These are phyloP conservation scores for Anabas testudineus DNA, from an alignment of 2,797 vertebrate species.

Conservation along the genomic window DNA sequence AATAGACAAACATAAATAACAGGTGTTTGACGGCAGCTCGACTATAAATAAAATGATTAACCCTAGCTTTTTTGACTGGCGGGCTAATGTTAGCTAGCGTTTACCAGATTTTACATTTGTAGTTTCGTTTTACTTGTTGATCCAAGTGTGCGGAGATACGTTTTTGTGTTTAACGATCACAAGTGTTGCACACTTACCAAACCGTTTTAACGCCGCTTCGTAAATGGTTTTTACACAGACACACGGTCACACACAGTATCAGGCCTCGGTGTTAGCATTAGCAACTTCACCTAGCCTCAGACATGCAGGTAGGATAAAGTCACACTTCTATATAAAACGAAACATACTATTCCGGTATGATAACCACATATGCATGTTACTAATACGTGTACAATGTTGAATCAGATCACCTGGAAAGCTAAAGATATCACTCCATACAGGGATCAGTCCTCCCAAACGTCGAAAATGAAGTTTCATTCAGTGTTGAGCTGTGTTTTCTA, in stretches of 20 bases:
- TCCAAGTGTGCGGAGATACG: fast-evolving
- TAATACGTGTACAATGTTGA: fast-evolving
- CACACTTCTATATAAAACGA: not conserved
- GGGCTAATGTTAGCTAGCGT: constrained; percentile 24
- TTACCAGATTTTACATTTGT: not conserved
- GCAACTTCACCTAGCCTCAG: constrained; percentile 34
- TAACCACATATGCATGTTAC: not conserved
- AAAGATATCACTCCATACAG: constrained; percentile 39
- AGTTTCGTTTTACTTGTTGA: not conserved
- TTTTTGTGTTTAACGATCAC: not conserved
- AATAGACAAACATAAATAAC: not conserved
- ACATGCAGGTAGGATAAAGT: constrained; percentile 6
- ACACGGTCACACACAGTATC: not conserved
- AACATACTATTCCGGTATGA: not conserved
- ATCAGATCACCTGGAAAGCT: constrained; percentile 43
- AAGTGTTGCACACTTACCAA: not conserved
- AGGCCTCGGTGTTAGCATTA: constrained; percentile 68
- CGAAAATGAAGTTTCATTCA: constrained; percentile 74
- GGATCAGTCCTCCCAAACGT: constrained; percentile 21
- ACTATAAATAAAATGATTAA: too few species aligned
- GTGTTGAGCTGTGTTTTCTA: constrained; percentile 69
- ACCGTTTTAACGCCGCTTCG: not conserved
- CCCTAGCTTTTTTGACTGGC: not conserved
- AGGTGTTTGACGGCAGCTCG: too few species aligned
- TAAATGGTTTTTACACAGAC: not conserved